These are phyloP conservation scores for Andrena marginata DNA, from an alignment of 2,888 invertebrate genomes.

Conservation along the genomic window DNA sequence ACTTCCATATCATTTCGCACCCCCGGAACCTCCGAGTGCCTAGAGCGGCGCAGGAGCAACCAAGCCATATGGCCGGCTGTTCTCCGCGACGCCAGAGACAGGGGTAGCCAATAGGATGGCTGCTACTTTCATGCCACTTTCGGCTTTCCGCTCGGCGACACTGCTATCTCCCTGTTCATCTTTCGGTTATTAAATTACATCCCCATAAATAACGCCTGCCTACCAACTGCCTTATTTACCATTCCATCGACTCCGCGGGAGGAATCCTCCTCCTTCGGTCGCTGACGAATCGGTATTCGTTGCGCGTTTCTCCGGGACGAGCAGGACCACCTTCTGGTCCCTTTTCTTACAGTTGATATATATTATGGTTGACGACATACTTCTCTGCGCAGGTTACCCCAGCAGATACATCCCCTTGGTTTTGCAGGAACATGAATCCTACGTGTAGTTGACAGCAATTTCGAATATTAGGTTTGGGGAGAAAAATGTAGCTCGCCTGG, in stretches of 20 bases:
- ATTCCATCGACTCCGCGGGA: conserved; percentile 68
- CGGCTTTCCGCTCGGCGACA: conserved; percentile 74
- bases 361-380: conserved; percentile 5
- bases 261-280: conserved; percentile 40
- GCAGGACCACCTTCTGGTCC: background rate
- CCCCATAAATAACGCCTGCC: conserved; percentile 82
- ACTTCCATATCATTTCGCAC: conserved; percentile 85
- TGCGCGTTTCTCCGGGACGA: conserved; percentile 22
- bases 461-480: background rate
- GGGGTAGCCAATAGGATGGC: conserved; percentile 71
- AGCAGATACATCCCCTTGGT: background rate
- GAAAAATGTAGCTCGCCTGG: background rate
- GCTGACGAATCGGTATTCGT: conserved; percentile 60
- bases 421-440: background rate
- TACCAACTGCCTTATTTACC: conserved; percentile 78
- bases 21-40: conserved; percentile 74
- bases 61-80: conserved; percentile 79
- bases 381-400: background rate
- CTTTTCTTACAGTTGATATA: background rate
- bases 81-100: conserved; percentile 43
- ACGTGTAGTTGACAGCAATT: background rate
- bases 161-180: conserved; percentile 80
- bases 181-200: conserved; percentile 84
- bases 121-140: conserved; percentile 83
- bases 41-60: conserved; percentile 59